Percentiles rank a stretch among this genome's conserved stretches.
Conservation (phyloP, 92 coral and sea anemone genomes). For the Actinernus sp. region DNA sequence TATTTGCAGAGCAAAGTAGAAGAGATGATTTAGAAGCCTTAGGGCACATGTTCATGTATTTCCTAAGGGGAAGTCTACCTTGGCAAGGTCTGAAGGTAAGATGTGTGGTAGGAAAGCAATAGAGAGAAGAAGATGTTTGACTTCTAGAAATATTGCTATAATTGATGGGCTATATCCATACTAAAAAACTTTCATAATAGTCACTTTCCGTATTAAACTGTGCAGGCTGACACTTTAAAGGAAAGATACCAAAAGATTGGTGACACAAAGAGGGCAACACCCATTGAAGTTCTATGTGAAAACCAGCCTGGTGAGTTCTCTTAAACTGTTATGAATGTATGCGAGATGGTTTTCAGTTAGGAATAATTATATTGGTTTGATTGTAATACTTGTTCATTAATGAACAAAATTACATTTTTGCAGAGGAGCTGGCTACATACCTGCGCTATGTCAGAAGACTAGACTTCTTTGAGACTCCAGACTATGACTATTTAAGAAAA, state of each 20-base stretch:
- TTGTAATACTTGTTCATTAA: too few relatives aligned
- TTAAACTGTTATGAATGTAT: too few relatives aligned
- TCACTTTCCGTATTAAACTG: background rate
- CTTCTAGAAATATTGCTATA: too few relatives aligned
- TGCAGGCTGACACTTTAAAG: slow-evolving; percentile 95
- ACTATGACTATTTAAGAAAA: slow-evolving; percentile 94
- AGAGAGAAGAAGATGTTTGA: too few relatives aligned
- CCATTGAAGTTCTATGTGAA: slow-evolving; percentile 99
- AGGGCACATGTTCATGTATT: slow-evolving; percentile 99
- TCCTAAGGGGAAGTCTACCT: slow-evolving; percentile 95
- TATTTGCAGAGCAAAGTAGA: slow-evolving; percentile 98
- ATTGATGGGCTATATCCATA: too few relatives aligned
- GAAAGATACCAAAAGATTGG: slow-evolving; percentile 99
- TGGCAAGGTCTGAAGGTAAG: slow-evolving; percentile 99
- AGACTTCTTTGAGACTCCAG: slow-evolving; percentile 99
- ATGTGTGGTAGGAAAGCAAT: too few relatives aligned
- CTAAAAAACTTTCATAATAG: background rate
- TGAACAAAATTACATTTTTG: too few relatives aligned
- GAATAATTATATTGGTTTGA: too few relatives aligned
- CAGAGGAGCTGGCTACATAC: slow-evolving; percentile 99
- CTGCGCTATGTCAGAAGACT: slow-evolving; percentile 97
- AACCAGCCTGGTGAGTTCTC: slow-evolving; percentile 99
- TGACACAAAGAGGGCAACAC: slow-evolving; percentile 97
- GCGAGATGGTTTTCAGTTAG: too few relatives aligned
- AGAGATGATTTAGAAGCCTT: slow-evolving; percentile 99